A percentile compares a stretch with the other conserved stretches of the same genome.
phyloP scores from a whole-genome alignment of 2,888 invertebrate species.

The Eupeodes latifasciatus region DNA sequence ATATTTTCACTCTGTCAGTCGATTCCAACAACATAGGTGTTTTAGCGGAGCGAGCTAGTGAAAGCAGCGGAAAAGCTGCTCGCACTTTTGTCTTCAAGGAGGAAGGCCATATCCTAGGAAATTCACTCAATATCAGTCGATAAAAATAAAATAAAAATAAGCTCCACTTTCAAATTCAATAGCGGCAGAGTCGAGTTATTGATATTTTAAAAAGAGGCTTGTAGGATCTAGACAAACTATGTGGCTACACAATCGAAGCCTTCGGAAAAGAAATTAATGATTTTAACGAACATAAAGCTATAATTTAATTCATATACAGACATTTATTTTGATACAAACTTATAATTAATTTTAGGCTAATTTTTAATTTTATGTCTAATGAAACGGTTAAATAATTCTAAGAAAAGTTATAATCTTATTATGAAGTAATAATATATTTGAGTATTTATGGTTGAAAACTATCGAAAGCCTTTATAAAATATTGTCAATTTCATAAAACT shows the following conservation, averaged over 20 bases:
- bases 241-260: conserved; percentile 90
- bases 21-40: conserved; percentile 60
- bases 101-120: conserved; percentile 97
- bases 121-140: conserved; percentile 93
- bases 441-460: no score
- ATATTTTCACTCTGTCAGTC: neutral
- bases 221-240: conserved; percentile 91
- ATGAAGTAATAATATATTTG: no score
- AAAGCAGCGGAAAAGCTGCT: no score
- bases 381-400: no score
- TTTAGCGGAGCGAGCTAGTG: conserved; percentile 84
- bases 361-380: no score
- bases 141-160: conserved; percentile 96
- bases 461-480: no score
- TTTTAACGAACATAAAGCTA: conserved; percentile 82
- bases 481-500: no score
- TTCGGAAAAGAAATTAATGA: conserved; percentile 88
- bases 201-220: conserved; percentile 92
- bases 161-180: conserved; percentile 96
- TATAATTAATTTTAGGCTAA: no score
- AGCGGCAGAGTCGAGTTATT: conserved; percentile 88
- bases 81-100: conserved; percentile 95
- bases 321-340: no score
- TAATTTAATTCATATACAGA: conserved; percentile 49
- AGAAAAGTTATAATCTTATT: no score